Evolutionary conservation across 1,140 invertebrate species (phyloP), one percentile per base, ranked within the genome.

Genomic region (Zaprionus gabonicus): DNA sequence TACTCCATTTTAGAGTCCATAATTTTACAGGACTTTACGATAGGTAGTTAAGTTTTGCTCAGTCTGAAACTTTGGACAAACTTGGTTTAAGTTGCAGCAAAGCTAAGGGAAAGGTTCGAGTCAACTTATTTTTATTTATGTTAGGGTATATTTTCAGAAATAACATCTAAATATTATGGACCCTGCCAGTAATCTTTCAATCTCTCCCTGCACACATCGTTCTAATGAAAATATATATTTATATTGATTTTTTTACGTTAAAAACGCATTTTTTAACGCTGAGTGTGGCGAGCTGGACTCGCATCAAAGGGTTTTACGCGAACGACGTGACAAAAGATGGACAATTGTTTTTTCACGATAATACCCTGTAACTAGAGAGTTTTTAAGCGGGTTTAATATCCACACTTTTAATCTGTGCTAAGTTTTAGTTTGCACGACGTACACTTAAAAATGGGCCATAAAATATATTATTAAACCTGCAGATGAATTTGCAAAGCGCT

Each of bases 271-370:
- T 79, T 76, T 86, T 77, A 80, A 87, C 69, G 69, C 57, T 76
- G 87, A 86, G 72, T 82, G 70, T 82, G 71, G 63, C 57, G 68
- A 36, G 62, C 23, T 76, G 68, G 65, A 71, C 71, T 76, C 55
- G 60, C 79, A 76, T 86, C 79, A 86, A 82, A 80, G 69, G 69
- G 76, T 80, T 86, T 80, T 86, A 86, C 82, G 76, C 17, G 55
- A 59, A 67, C 59, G 66, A 82, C 79, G 82, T 82, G 79, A 53
- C 55, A 59, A 53, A 13, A 53, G 36, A 56, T 62, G 3, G 12
- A 38, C 13, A 28, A 3, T 36, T 62, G 49, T 41, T 17, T 10
- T 10, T 17, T 25, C 13, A 25, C 7, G 5, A 7, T 27, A 20
- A 56, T 56, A 56, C 64, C 25, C 63, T 56, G 63, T 13, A 66